Evolutionary conservation across 2,888 invertebrate species (phyloP), one percentile per base, ranked within the genome.

Genomic region (Nowickia ferox): DNA sequence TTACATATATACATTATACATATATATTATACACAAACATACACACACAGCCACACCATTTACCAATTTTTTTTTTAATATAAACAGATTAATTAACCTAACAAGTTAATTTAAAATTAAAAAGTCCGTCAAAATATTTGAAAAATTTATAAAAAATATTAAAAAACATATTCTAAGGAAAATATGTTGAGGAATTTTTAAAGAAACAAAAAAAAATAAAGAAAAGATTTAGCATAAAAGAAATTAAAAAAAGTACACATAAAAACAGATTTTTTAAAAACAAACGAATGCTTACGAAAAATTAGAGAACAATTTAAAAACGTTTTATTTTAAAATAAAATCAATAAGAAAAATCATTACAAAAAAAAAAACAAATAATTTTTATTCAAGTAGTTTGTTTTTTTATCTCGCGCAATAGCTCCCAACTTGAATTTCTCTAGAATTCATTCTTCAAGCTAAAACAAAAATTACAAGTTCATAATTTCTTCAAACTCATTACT

Each of bases 111-210:
- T 69, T 51, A 74, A 83, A 66, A 65, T 53, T 30, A 6, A 66
- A 83, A 82, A 83, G 30, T 86, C 85, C 85, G 85, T 86, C 83
- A 86, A 83, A 76, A 76, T 76, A 83, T 69, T 86, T 80, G 48
- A 61, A 78, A 82, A 84, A 80, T 38, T 61, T 57, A 69, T 68
- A 46, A 82, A 55, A 48, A 17, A 51, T 48, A 59, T 40, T 65
- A n/a, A 19, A 61, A 76, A 22, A 57, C 55, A 68, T 57, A 68
- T 78, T 69, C 38, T 74, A 46, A 79, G 59, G 48, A 63, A 75
- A 66, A 83, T 53, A 78, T 77, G 85, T 86, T 87, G 81, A 84
- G 86, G 84, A 86, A 84, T 84, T 85, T 85, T 80, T 61, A 75
- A 63, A 59, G 9, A 17, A 76, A 22, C 11, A 44, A 22, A 44